phyloP scores from a whole-genome alignment of 1,140 invertebrate genomes.

The Thereuonema tuberculata region DNA sequence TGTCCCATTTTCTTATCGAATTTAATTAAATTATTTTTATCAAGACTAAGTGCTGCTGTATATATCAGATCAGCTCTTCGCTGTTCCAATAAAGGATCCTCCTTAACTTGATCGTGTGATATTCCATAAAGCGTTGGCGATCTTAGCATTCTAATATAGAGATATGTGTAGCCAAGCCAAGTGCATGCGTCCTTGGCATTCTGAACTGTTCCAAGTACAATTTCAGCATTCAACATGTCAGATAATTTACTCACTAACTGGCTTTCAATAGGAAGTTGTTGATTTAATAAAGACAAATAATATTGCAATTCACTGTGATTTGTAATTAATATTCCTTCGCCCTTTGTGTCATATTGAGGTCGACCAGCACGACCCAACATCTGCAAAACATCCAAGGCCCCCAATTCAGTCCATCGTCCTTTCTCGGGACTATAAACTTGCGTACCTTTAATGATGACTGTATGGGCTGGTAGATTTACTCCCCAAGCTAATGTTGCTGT shows the following conservation, averaged over 20 bases:
- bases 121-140: constrained; percentile 82
- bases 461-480: constrained; percentile 97
- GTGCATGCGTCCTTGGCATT: constrained; percentile 87
- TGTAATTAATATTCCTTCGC: constrained; percentile 96
- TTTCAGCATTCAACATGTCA: constrained; percentile 96
- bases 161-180: constrained; percentile 94
- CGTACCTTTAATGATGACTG: constrained; percentile 98
- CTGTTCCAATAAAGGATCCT: constrained; percentile 72
- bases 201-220: constrained; percentile 91
- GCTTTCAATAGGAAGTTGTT: constrained; percentile 58
- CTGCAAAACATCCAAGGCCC: constrained; percentile 88
- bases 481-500: constrained; percentile 99
- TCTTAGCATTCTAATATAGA: constrained; percentile 81
- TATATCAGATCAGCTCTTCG: constrained; percentile 92
- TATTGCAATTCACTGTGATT: constrained; percentile 98
- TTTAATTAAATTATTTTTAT: constrained; percentile 81
- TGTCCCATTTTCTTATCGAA: constrained; percentile 92
- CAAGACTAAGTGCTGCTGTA: constrained; percentile 80
- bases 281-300: constrained; percentile 93
- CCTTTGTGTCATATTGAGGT: constrained; percentile 97
- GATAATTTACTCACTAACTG: constrained; percentile 54
- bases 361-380: constrained; percentile 96
- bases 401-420: constrained; percentile 93
- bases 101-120: constrained; percentile 56
- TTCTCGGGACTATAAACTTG: constrained; percentile 98